phyloP scores from a whole-genome alignment of 2,113 vertebrate species.

The Marmota monax region DNA sequence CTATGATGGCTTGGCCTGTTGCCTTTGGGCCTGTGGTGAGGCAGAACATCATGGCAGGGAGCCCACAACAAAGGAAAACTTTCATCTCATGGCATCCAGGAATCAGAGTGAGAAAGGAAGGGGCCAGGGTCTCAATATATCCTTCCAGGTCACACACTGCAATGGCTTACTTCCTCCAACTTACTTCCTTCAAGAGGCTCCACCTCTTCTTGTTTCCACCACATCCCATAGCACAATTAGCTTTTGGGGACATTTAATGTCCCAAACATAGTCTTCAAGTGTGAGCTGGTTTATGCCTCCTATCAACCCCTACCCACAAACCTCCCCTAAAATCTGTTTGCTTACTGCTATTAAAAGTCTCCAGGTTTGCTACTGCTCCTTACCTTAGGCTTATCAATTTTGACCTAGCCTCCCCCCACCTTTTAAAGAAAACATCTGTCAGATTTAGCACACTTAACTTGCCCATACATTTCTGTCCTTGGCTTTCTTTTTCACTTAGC shows the following conservation, averaged over 20 bases:
- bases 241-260: neutral
- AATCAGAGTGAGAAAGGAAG: neutral
- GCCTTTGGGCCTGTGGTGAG: neutral
- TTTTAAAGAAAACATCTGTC: neutral
- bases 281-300: neutral
- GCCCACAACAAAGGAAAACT: neutral
- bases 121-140: neutral
- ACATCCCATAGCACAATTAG: neutral
- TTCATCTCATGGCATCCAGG: neutral
- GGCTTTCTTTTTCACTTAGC: neutral
- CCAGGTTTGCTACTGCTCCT: neutral
- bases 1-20: neutral
- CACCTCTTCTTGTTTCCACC: neutral
- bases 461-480: neutral
- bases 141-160: neutral
- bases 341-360: neutral
- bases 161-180: neutral
- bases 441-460: neutral
- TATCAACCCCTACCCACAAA: neutral
- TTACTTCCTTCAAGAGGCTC: neutral
- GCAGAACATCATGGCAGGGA: neutral
- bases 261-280: neutral
- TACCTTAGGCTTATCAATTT: neutral
- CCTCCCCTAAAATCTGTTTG: neutral
- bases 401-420: neutral